A percentile compares a stretch with the other conserved stretches of the same genome.
phyloP scores from a whole-genome alignment of 2,888 invertebrate species.

The Drosophila helvetica region DNA sequence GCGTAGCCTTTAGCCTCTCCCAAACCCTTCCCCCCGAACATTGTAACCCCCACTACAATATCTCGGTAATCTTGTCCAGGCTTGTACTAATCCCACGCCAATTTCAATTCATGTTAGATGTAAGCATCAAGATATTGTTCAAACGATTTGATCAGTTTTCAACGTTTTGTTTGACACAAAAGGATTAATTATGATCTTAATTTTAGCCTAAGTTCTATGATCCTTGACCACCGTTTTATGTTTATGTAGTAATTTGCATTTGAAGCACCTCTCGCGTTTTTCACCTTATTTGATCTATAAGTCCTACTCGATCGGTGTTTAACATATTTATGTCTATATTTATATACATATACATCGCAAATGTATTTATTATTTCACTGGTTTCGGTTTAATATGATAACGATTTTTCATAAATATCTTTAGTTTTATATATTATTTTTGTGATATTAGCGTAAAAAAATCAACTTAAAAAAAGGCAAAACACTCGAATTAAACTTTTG shows the following conservation, averaged over 20 bases:
- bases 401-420: constrained; percentile 54
- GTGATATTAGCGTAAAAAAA: constrained; percentile 80
- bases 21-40: constrained; percentile 15
- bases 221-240: constrained; percentile 49
- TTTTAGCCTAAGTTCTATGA: constrained; percentile 52
- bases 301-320: constrained; percentile 47
- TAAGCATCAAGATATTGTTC: constrained; percentile 53
- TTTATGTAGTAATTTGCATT: constrained; percentile 45
- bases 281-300: constrained; percentile 37
- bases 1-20: constrained; percentile 58
- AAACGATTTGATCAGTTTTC: constrained; percentile 43
- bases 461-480: constrained; percentile 66
- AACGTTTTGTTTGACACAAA: constrained; percentile 43
- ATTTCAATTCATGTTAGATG: constrained; percentile 55
- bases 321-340: constrained; percentile 15
- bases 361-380: constrained; percentile 47
- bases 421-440: constrained; percentile 79
- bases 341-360: constrained; percentile 39
- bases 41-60: constrained; percentile 18
- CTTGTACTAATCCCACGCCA: constrained; percentile 30
- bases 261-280: constrained; percentile 27
- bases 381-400: constrained; percentile 72
- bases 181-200: constrained; percentile 40
- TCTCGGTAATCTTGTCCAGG: constrained; percentile 1
- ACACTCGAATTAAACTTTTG: constrained; percentile 73